Base-by-base conservation (phyloP, 2,888 invertebrate species). In the Nephrotoma appendiculata region DNA sequence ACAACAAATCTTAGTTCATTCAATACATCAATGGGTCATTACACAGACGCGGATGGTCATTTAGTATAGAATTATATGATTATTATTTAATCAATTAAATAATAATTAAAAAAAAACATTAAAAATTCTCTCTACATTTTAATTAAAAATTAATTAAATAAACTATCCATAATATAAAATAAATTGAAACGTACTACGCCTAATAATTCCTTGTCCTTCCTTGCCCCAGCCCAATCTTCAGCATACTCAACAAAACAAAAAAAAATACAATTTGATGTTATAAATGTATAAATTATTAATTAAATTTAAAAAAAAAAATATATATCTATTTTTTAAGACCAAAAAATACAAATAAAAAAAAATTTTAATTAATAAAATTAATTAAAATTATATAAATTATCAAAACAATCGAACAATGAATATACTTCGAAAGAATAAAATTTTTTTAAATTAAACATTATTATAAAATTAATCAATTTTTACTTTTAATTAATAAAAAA, bases 21-120 rank as follows among this genome's bases (percentile, higher is more conserved):
- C 88, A 91, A 91, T 89, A 88, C 90, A 48, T 89, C 90, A 87
- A 90, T 91, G 89, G 91, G 91, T 87, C 71, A 71, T 31, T 92
- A 91, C 87, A 91, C 91, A 87, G 92, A 92, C 88, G 91, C 91
- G n/a, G 92, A 92, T 87, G 92, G 92, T 31, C 92, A 92, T 88
- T 90, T 92, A 87, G 92, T 92, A 90, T 92, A 92, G 86, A 57
- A 86, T 41, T 41, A 44, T 57, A 86, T 86, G 15, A 45, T 86
- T 45, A 45, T 86, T 86, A 86, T 45, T 45, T 45, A 44, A 45
- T 45, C 31, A 86, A 86, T 31, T 31, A 86, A 31, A 87, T 42
- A 44, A 48, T n/a, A 48, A 48, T 12, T 19, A 19, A 85, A 85
- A 43, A 85, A 44, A 85, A 42, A 43, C 11, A 45, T 19, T n/a